A percentile compares a stretch with the other conserved stretches of the same genome.
phyloP scores from a whole-genome alignment of 2,113 vertebrate genomes.

The Odontophorus gujanensis region DNA sequence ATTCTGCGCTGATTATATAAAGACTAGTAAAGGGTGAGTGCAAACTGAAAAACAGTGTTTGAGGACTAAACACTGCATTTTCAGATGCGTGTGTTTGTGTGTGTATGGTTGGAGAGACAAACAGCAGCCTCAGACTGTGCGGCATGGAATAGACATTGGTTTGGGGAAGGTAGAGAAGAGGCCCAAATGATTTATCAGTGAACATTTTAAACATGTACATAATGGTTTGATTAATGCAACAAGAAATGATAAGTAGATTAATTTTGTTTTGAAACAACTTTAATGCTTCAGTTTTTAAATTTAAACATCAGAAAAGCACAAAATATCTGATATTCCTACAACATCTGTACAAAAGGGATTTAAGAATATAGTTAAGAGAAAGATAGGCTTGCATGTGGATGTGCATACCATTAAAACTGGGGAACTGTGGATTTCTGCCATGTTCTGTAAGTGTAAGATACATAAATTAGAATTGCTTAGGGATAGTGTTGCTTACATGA shows the following conservation, averaged over 20 bases:
- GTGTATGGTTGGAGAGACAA: background rate
- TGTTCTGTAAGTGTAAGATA: slow-evolving; percentile 41
- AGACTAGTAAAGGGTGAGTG: slow-evolving; percentile 48
- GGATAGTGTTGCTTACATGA: slow-evolving; percentile 7
- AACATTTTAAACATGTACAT: background rate
- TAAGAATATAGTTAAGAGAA: background rate
- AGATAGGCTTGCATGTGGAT: slow-evolving; percentile 8
- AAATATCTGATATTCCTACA: background rate
- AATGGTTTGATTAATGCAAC: background rate
- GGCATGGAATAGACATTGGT: background rate
- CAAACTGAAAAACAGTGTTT: background rate
- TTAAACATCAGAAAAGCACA: background rate
- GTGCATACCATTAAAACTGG: background rate
- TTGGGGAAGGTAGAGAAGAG: background rate
- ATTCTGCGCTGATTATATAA: slow-evolving; percentile 52
- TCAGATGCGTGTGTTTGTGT: background rate
- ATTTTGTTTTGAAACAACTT: background rate
- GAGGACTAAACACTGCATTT: background rate
- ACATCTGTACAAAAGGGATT: slow-evolving; percentile 11
- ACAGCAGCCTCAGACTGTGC: background rate
- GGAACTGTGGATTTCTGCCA: slow-evolving; percentile 43
- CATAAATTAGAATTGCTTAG: slow-evolving; percentile 58
- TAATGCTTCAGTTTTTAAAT: background rate
- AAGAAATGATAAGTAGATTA: background rate
- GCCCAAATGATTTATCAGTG: background rate